These are phyloP conservation scores for Bolinopsis microptera DNA, from an alignment of 37 sponge, comb jelly and placozoan species.

Conservation along the genomic window DNA sequence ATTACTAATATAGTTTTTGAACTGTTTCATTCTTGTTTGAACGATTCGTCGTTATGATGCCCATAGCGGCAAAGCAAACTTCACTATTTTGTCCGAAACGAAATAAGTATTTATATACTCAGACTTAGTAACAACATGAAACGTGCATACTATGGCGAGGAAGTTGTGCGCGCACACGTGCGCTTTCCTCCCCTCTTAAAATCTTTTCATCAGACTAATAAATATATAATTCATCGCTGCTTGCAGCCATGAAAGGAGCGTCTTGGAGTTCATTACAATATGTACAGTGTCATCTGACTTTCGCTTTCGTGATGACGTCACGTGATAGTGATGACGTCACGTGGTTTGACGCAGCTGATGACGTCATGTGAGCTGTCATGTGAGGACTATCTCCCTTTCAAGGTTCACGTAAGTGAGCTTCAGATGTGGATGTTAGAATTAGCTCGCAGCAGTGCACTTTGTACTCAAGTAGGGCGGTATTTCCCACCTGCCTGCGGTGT, in stretches of 20 bases:
- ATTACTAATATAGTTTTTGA: no score
- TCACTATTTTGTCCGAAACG: no score
- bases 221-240: neutral
- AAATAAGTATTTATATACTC: neutral
- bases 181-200: neutral
- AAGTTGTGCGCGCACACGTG: neutral
- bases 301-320: neutral
- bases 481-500: conserved; percentile 7
- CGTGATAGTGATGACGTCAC: no score
- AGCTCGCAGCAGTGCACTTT: conserved; percentile 66
- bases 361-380: no score
- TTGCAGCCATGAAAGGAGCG: neutral
- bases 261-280: neutral
- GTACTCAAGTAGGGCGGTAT: conserved; percentile 6
- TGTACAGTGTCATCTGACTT: neutral
- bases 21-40: no score
- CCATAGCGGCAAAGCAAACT: no score
- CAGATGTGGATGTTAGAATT: conserved; percentile 30
- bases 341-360: no score
- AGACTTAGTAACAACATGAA: neutral
- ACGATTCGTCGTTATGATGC: no score
- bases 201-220: neutral
- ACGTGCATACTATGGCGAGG: neutral
- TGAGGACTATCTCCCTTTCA: no score
- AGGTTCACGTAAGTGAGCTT: conserved; percentile 45